Evolutionary conservation across 2,797 vertebrate species (phyloP), one percentile per base, ranked within the genome.

Genomic region (Spondyliosoma cantharus): DNA sequence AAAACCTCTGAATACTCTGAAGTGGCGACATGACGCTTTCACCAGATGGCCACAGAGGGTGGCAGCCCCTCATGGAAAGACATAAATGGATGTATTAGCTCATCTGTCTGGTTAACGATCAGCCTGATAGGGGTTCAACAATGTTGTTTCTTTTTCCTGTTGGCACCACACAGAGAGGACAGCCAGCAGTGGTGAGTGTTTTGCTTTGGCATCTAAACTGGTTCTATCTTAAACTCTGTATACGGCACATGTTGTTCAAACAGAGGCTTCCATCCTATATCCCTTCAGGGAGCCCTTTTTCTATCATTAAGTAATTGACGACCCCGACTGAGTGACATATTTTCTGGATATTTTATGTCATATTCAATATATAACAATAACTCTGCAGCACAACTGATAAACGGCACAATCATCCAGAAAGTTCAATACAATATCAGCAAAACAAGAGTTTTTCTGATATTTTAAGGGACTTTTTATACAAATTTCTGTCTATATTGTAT

Each of bases 41-140:
- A 45, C 25, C 80, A 85, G 78, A 74, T 71, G 74, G 67, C 16
- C 53, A 61, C 58, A 65, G 58, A 69, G 69, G 42, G 56, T 32
- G 57, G 68, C 25, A 53, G 65, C 16, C 29, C 24, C 53, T 61
- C 24, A 57, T 32, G 62, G 29, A 54, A 71, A 67, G 9, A 61
- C 20, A 49, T n/a, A 56, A 76, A 79, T 5, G 15, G 61, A 61
- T 17, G 37, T 3, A 50, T 16, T 24, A 5, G 7, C 66, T 57
- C 22, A 6, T 3, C 15, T 24, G 64, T 64, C 24, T 68, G 19
- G 1, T 17, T 32, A 84, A 64, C 32, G 56, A 37, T 49, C 6
- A 4, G 56, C 59, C 56, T 64, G 12, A 74, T 61, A n/a, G 45
- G 49, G 22, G 29, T 57, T 76, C 32, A 32, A 25, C 17, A 20